Conservation (phyloP, 2,888 invertebrate species). For the Drosophila limbata region DNA sequence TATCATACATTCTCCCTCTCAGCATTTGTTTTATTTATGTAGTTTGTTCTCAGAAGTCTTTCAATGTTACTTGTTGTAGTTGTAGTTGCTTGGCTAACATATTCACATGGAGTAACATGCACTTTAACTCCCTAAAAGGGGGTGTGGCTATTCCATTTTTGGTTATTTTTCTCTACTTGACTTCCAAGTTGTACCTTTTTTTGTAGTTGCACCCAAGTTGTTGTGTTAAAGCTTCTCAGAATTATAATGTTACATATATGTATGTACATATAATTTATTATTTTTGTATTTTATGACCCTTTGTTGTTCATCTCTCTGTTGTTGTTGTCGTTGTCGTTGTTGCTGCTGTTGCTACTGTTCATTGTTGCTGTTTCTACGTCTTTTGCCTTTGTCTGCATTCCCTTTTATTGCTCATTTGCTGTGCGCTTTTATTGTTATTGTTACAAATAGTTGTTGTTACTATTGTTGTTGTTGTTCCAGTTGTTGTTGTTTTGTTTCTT, state of each 20-base stretch:
- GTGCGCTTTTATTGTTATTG: conserved; percentile 27
- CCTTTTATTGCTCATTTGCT: conserved; percentile 45
- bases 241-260: conserved; percentile 34
- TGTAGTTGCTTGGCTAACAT: conserved; percentile 7
- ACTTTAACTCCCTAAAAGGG: conserved; percentile 13
- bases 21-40: conserved; percentile 45
- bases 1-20: conserved; percentile 1
- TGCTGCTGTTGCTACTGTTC: conserved; percentile 8
- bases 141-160: conserved; percentile 9
- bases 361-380: neutral
- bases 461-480: conserved; percentile 15
- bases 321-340: conserved; percentile 21
- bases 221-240: conserved; percentile 51
- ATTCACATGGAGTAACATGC: conserved; percentile 18
- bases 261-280: conserved; percentile 1
- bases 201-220: conserved; percentile 42
- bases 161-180: conserved; percentile 6
- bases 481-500: conserved; percentile 13
- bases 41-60: conserved; percentile 33
- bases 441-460: conserved; percentile 20
- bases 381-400: conserved; percentile 33
- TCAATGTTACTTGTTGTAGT: conserved; percentile 36
- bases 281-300: conserved; percentile 34
- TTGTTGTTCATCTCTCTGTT: conserved; percentile 12
- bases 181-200: conserved; percentile 5